Evolutionary conservation across 2,888 invertebrate species (phyloP).

Genomic region (Eupithecia exiguata): DNA sequence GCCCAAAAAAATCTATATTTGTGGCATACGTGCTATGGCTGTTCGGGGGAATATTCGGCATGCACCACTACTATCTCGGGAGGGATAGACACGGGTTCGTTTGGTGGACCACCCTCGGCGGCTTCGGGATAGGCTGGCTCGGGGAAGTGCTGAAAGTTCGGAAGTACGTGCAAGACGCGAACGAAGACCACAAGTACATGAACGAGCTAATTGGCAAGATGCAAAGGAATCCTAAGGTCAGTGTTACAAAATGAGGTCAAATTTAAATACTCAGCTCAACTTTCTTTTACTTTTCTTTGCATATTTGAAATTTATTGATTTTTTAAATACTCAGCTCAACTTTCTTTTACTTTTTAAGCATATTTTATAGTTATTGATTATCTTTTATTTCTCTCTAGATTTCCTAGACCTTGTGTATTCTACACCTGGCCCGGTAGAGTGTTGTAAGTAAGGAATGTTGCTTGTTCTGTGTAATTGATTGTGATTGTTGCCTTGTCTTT

Average conservation of each 20-base stretch:
- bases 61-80: slow-evolving; percentile 95
- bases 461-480: not conserved
- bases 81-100: slow-evolving; percentile 95
- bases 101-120: slow-evolving; percentile 94
- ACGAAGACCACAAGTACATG: slow-evolving; percentile 88
- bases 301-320: slow-evolving; percentile 20
- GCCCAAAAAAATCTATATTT: slow-evolving; percentile 83
- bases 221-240: slow-evolving; percentile 86
- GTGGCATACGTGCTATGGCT: slow-evolving; percentile 93
- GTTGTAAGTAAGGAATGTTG: slow-evolving; percentile 23
- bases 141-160: slow-evolving; percentile 93
- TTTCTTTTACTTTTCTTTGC: slow-evolving; percentile 24
- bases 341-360: slow-evolving; percentile 19
- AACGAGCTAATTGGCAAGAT: slow-evolving; percentile 86
- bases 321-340: slow-evolving; percentile 20
- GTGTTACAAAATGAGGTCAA: slow-evolving; percentile 35
- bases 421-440: not conserved
- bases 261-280: slow-evolving; percentile 22
- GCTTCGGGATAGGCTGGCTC: slow-evolving; percentile 94
- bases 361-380: slow-evolving; percentile 11
- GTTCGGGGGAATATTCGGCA: slow-evolving; percentile 93
- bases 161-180: slow-evolving; percentile 92
- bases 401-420: slow-evolving; percentile 3
- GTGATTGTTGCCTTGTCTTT: slow-evolving; percentile 13
- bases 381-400: slow-evolving; percentile 26